Conservation (phyloP, 2,888 invertebrate species). For the Allolobophora icterica region DNA sequence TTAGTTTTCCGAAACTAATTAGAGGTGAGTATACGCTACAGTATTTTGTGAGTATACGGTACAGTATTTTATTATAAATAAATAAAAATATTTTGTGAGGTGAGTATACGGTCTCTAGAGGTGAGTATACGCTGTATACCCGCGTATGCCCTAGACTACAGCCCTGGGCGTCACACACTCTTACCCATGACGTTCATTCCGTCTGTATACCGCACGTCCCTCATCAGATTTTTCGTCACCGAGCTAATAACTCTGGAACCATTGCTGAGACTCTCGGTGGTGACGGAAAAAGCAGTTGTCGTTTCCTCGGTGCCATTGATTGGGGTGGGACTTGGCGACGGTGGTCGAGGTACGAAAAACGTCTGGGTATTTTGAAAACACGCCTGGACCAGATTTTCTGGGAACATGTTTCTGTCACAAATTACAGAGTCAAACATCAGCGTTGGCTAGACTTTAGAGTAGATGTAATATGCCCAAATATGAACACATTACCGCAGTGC, state of each 20-base stretch:
- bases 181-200: slow-evolving; percentile 74
- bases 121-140: too few species aligned
- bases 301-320: background rate
- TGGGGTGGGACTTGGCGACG: background rate
- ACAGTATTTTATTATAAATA: too few species aligned
- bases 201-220: slow-evolving; percentile 58
- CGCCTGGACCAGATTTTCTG: slow-evolving; percentile 72
- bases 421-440: background rate
- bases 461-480: too few species aligned
- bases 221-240: slow-evolving; percentile 30
- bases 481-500: background rate
- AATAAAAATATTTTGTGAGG: too few species aligned
- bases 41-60: too few species aligned
- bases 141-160: too few species aligned
- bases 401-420: slow-evolving; percentile 71
- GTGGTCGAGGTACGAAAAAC: slow-evolving; percentile 59
- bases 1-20: too few species aligned
- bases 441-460: too few species aligned
- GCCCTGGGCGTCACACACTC: too few species aligned
- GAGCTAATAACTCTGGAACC: slow-evolving; percentile 12
- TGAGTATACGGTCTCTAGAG: too few species aligned
- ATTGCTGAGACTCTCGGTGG: background rate
- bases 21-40: too few species aligned
- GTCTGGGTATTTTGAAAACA: slow-evolving; percentile 72
- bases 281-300: background rate